Evolutionary conservation across 2,797 vertebrate species (phyloP).

Genomic region (Anguilla megastoma): DNA sequence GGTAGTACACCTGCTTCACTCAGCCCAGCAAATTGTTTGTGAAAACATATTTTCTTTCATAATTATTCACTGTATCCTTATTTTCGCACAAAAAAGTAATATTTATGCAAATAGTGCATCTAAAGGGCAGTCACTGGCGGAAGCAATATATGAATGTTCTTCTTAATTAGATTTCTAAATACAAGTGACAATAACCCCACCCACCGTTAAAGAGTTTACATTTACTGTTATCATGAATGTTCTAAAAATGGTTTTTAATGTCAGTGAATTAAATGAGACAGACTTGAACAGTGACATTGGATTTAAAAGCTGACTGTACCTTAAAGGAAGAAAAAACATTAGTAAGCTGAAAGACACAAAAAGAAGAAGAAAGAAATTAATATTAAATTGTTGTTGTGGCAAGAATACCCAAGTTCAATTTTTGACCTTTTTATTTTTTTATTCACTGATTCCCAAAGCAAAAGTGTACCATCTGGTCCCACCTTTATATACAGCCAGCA

Average conservation of each 20-base stretch:
- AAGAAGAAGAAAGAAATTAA: background rate
- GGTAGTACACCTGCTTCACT: background rate
- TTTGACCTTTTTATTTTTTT: no score
- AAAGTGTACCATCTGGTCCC: background rate
- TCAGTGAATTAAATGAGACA: conserved; percentile 33
- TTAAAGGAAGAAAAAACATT: background rate
- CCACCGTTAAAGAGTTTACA: no score
- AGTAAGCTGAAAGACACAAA: background rate
- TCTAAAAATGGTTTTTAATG: conserved; percentile 1
- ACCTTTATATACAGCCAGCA: background rate
- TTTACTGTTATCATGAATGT: no score
- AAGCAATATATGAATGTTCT: no score
- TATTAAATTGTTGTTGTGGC: background rate
- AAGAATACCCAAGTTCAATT: background rate
- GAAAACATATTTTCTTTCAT: conserved; percentile 10
- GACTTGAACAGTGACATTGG: background rate
- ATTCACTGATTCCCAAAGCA: background rate
- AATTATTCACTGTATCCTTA: conserved; percentile 23
- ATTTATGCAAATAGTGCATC: conserved; percentile 48
- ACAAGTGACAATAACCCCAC: no score
- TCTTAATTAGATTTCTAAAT: no score
- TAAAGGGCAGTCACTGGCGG: conserved; percentile 33
- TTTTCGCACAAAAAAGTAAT: conserved; percentile 39
- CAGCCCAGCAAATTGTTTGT: conserved; percentile 15
- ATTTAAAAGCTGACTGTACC: background rate